Conservation (phyloP, 1,140 invertebrate genomes). For the Armadillidium nasatum region DNA sequence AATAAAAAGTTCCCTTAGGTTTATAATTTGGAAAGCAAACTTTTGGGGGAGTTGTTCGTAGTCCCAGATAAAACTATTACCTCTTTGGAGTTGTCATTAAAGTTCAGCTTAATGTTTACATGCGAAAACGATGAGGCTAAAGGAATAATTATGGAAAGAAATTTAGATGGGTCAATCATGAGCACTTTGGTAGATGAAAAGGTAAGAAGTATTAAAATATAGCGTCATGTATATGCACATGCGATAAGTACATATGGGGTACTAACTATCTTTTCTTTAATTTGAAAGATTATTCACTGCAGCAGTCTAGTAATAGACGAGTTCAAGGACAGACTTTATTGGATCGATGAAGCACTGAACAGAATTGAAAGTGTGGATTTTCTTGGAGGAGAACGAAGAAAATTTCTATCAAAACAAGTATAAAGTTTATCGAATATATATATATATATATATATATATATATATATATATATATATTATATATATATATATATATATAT, state of each 20-base stretch:
- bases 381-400: background rate
- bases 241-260: background rate
- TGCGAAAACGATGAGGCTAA: background rate
- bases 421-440: background rate
- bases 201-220: background rate
- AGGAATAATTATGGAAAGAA: background rate
- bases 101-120: background rate
- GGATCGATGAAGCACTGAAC: background rate
- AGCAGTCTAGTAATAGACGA: background rate
- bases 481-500: no score
- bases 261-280: background rate
- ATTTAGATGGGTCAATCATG: background rate
- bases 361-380: background rate
- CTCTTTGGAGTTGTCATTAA: background rate
- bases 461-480: no score
- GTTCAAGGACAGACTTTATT: background rate
- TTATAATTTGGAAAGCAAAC: conserved; percentile 1
- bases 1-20: background rate
- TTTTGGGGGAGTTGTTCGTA: background rate
- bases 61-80: background rate
- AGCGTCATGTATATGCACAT: background rate
- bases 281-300: background rate
- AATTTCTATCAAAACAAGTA: background rate
- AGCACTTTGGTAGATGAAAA: background rate
- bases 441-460: no score